These are phyloP conservation scores for Clavelina lepadiformis DNA, from an alignment of 23 tunicate species.

Conservation along the genomic window DNA sequence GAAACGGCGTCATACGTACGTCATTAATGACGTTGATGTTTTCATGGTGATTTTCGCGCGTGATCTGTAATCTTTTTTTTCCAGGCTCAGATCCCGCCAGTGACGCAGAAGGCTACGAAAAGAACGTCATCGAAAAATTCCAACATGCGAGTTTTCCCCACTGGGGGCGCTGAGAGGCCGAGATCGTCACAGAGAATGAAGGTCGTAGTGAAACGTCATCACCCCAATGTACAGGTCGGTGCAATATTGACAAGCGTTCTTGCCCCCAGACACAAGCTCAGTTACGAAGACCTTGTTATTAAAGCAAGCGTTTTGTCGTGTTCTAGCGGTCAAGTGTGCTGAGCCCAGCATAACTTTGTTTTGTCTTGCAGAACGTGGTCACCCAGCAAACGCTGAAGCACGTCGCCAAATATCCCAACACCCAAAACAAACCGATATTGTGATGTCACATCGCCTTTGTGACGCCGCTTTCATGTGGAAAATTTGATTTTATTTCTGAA, in stretches of 20 bases:
- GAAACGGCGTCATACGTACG: too few species aligned
- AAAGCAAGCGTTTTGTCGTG: too few species aligned
- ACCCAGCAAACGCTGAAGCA: slow-evolving; percentile 56
- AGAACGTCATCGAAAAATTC: not conserved
- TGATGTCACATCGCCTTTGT: too few species aligned
- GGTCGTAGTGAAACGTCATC: slow-evolving; percentile 69
- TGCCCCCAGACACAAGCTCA: too few species aligned
- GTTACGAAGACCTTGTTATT: too few species aligned
- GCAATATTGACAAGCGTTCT: too few species aligned
- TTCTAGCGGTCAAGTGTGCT: too few species aligned
- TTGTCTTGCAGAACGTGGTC: slow-evolving; percentile 26
- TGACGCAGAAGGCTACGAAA: not conserved
- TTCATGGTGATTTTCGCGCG: too few species aligned
- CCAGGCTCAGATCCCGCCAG: slow-evolving; percentile 1
- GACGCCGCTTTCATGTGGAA: too few species aligned
- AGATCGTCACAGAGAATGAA: slow-evolving; percentile 5
- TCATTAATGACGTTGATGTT: too few species aligned
- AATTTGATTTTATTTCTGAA: too few species aligned
- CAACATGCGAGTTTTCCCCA: not conserved
- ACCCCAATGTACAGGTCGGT: slow-evolving; percentile 62
- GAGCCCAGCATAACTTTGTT: not conserved
- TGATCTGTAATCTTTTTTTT: not conserved
- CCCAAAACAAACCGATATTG: slow-evolving; percentile 48
- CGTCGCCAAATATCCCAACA: slow-evolving; percentile 60
- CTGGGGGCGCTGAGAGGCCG: not conserved